These are phyloP conservation scores for Limulus polyphemus DNA, from an alignment of 2,888 invertebrate species.

Conservation along the genomic window DNA sequence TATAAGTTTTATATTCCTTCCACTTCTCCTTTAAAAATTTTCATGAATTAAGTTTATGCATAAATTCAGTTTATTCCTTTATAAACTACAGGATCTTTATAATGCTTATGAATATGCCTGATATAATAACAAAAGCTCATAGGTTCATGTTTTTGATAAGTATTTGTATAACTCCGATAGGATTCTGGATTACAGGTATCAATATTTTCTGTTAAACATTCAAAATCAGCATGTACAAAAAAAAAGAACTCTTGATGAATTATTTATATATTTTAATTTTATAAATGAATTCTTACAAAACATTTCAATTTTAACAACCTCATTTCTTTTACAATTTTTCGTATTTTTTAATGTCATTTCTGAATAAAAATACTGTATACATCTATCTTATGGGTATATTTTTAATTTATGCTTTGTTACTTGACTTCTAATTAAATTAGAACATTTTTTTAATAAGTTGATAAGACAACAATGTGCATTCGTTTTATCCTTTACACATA, in stretches of 20 bases:
- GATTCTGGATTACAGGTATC: conserved; percentile 1
- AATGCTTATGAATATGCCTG: neutral
- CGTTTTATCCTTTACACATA: no score
- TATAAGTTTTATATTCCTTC: conserved; percentile 1
- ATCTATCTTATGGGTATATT: neutral
- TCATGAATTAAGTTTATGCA: no score
- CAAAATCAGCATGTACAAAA: neutral
- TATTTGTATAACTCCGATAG: neutral
- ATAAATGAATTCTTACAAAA: neutral
- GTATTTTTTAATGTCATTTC: neutral
- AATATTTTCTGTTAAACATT: conserved; percentile 4
- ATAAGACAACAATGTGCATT: no score
- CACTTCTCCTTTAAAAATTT: conserved; percentile 1
- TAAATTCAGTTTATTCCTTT: no score
- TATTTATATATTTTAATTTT: neutral
- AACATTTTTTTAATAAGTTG: no score
- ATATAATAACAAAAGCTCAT: conserved; percentile 4
- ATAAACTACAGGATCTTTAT: neutral
- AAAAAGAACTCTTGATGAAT: no score
- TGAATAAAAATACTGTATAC: neutral
- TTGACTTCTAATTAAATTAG: no score
- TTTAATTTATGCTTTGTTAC: neutral
- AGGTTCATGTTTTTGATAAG: conserved; percentile 9
- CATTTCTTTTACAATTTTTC: conserved; percentile 1
- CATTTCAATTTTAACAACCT: neutral